A percentile compares a stretch with the other conserved stretches of the same genome.
These are phyloP conservation scores for Pempheris klunzingeri DNA, from an alignment of 2,797 vertebrate species.

Conservation along the genomic window DNA sequence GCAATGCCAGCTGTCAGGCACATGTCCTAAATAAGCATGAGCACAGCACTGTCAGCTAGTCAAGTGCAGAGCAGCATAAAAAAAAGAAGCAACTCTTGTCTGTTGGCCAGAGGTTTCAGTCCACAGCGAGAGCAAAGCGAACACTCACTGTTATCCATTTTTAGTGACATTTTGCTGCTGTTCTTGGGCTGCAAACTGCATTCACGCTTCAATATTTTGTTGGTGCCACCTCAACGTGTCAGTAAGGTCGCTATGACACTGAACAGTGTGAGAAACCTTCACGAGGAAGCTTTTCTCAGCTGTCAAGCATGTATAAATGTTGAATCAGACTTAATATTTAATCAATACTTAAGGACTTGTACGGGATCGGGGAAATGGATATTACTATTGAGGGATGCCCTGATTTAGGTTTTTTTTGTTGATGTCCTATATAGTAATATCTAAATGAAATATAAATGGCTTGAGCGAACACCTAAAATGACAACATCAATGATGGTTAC, in stretches of 20 bases:
- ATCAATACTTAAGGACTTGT: background rate
- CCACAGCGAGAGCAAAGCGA: background rate
- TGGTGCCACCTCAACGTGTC: background rate
- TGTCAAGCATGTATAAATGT: background rate
- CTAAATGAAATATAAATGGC: background rate
- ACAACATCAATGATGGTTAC: background rate
- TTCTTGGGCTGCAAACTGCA: background rate
- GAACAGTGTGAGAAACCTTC: background rate
- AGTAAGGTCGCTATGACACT: fast-evolving
- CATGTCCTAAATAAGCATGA: conserved; percentile 42
- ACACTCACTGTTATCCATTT: background rate
- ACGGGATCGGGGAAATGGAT: no score
- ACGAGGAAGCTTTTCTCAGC: background rate
- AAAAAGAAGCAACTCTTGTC: background rate
- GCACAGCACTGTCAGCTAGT: conserved; percentile 5
- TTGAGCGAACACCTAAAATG: background rate
- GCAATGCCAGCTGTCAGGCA: conserved; percentile 21
- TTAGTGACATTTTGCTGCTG: conserved; percentile 1
- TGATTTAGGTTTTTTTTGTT: background rate
- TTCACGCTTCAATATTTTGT: background rate
- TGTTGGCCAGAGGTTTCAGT: background rate
- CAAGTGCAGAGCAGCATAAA: conserved; percentile 12
- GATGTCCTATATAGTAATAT: background rate
- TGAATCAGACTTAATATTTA: background rate
- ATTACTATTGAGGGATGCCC: background rate